Conservation (phyloP, 1,140 invertebrate genomes). For the Drosophila tsacasi region DNA sequence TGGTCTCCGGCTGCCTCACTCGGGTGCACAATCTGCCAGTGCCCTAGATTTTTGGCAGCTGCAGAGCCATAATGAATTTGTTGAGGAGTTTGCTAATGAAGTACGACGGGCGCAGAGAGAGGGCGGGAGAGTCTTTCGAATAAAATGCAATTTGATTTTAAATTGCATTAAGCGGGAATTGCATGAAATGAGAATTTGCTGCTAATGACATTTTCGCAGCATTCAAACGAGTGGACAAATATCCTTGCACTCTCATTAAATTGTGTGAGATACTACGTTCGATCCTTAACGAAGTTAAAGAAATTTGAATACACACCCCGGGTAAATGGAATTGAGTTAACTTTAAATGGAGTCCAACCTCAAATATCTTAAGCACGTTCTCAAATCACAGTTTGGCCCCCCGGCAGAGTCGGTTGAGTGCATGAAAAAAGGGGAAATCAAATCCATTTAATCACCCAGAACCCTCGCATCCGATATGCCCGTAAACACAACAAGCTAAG, state of each 20-base stretch:
- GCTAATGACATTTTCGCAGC: constrained; percentile 32
- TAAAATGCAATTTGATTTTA: constrained; percentile 75
- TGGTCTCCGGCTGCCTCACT: constrained; percentile 38
- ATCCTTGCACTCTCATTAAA: constrained; percentile 20
- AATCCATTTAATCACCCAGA: constrained; percentile 72
- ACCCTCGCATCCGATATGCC: constrained; percentile 45
- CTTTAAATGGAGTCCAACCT: constrained; percentile 19
- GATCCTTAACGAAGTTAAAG: constrained; percentile 16
- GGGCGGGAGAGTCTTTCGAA: constrained; percentile 35
- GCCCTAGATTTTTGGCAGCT: constrained; percentile 68
- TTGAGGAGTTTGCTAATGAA: constrained; percentile 79
- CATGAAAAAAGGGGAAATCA: constrained; percentile 56
- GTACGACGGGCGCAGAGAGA: constrained; percentile 30
- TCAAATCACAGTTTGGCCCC: constrained; percentile 32
- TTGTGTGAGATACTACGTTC: constrained; percentile 1
- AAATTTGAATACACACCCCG: constrained; percentile 16
- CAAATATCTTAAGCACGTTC: constrained; percentile 44
- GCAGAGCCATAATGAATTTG: constrained; percentile 76
- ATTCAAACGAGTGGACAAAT: constrained; percentile 26
- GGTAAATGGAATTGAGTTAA: constrained; percentile 10
- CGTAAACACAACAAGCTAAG: constrained; percentile 27
- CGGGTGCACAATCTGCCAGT: constrained; percentile 56
- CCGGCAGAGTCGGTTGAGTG: constrained; percentile 2
- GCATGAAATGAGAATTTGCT: constrained; percentile 27
- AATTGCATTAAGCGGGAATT: constrained; percentile 72